Conservation (phyloP, 1,140 invertebrate species). For the Pteromalus puparum region DNA sequence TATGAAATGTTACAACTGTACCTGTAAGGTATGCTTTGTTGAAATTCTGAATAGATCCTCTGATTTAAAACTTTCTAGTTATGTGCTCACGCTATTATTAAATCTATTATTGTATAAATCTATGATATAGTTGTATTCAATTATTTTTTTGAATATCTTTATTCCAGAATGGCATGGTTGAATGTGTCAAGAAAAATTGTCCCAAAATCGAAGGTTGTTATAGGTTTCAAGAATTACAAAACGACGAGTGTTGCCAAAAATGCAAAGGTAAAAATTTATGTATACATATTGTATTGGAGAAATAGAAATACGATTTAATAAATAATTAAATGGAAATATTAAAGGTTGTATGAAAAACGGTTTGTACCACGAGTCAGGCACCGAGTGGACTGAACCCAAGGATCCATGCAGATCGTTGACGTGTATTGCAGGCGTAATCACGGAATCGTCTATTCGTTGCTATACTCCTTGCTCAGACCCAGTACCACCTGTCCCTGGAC, state of each 20-base stretch:
- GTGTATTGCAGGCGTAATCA: constrained; percentile 90
- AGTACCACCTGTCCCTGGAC: constrained; percentile 80
- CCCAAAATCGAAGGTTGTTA: constrained; percentile 82
- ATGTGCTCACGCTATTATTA: too few species aligned
- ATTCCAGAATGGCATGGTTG: constrained; percentile 82
- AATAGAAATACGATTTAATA: not conserved
- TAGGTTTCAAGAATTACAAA: constrained; percentile 76
- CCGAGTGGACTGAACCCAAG: constrained; percentile 83
- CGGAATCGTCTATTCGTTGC: constrained; percentile 85
- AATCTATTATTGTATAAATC: too few species aligned
- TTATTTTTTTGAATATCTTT: not conserved
- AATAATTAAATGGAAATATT: constrained; percentile 26
- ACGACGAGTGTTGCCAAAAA: constrained; percentile 79
- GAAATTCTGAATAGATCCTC: not conserved
- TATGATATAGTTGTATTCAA: too few species aligned
- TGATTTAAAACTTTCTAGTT: not conserved
- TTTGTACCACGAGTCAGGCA: constrained; percentile 82
- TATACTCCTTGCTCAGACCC: constrained; percentile 86
- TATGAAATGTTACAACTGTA: constrained; percentile 66
- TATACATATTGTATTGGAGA: too few species aligned
- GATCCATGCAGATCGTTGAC: constrained; percentile 83
- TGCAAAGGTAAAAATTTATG: constrained; percentile 79
- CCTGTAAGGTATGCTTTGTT: constrained; percentile 65
- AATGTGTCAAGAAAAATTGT: constrained; percentile 80
- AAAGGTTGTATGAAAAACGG: constrained; percentile 86